A percentile compares a stretch with the other conserved stretches of the same genome.
These are phyloP conservation scores for Engystomops pustulosus DNA, from an alignment of 2,113 vertebrate genomes.

Conservation along the genomic window DNA sequence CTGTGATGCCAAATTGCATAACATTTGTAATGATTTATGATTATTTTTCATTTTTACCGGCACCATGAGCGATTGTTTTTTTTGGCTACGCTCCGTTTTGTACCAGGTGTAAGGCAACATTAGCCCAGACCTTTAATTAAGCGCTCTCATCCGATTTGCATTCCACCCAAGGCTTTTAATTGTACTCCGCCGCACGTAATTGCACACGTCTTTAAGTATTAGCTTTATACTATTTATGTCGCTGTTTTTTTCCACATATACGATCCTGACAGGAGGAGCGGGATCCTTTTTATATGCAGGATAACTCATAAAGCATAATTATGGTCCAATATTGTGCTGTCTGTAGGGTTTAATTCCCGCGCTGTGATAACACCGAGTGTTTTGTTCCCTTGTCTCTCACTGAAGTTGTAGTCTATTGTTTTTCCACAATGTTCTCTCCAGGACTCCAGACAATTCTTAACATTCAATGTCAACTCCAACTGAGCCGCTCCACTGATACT, in stretches of 20 bases:
- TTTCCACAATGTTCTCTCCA: slow-evolving; percentile 35
- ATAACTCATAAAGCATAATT: slow-evolving; percentile 56
- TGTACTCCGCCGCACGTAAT: slow-evolving; percentile 31
- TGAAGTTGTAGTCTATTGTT: slow-evolving; percentile 41
- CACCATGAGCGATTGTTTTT: neutral
- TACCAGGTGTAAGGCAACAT: slow-evolving; percentile 21
- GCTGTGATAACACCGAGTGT: slow-evolving; percentile 12
- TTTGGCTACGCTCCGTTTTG: neutral
- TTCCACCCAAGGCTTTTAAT: neutral
- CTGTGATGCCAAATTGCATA: too few relatives aligned
- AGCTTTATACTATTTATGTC: slow-evolving; percentile 27
- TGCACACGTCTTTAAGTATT: slow-evolving; percentile 29
- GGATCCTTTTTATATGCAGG: slow-evolving; percentile 52
- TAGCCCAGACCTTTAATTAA: slow-evolving; percentile 13
- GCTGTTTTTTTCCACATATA: neutral
- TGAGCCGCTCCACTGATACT: neutral
- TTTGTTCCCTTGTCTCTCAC: slow-evolving; percentile 23
- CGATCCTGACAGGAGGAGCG: slow-evolving; percentile 16
- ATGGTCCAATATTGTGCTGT: slow-evolving; percentile 29
- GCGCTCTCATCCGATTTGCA: slow-evolving; percentile 1
- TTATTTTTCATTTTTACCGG: neutral
- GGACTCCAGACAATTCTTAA: slow-evolving; percentile 41
- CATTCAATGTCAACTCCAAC: slow-evolving; percentile 25
- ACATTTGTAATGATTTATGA: neutral
- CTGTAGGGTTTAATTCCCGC: slow-evolving; percentile 29